Evolutionary conservation across 2,888 invertebrate genomes (phyloP), one percentile per base, ranked within the genome.

Genomic region (Drosophila infuscata): DNA sequence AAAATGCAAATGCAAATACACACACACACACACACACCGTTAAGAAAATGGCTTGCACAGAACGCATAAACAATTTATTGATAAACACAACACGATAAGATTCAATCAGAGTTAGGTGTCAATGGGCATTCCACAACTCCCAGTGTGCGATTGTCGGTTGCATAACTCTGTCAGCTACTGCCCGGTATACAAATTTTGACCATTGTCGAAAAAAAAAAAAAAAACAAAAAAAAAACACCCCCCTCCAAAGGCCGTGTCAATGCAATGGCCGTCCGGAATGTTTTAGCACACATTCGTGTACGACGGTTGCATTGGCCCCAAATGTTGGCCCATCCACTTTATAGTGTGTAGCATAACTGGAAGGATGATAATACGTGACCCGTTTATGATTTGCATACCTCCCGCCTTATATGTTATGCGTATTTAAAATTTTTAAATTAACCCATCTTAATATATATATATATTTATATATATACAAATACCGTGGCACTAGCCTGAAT

Each of bases 91-190:
- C 63, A 74, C 72, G 52, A 54, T 61, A 83, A 87, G 91, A 92
- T 92, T 92, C 91, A 92, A 83, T 81, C 90, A 91, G 90, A 91
- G 91, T 90, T 91, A 90, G 78, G 78, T 88, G 89, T 90, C 90
- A 89, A 90, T 88, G 87, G 85, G 87, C 90, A 90, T 88, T 90
- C 89, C 89, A 83, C 89, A 86, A 69, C 73, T 76, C 72, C 58
- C 74, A 12, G n/a, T 81, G 85, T 85, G 88, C 74, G 87, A 88
- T 90, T 91, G 87, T 85, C 81, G 84, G 82, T 89, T 92, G 92
- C 90, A 92, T 92, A 92, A 91, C 92, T 92, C 91, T 92, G 91
- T 89, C 82, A 84, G 92, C 88, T 89, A 90, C 88, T 92, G 88
- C 89, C 91, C 86, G 88, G 91, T 85, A 86, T 84, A 77, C n/a